Conservation (phyloP, 2,888 invertebrate species). For the Thysanoteuthis rhombus region DNA sequence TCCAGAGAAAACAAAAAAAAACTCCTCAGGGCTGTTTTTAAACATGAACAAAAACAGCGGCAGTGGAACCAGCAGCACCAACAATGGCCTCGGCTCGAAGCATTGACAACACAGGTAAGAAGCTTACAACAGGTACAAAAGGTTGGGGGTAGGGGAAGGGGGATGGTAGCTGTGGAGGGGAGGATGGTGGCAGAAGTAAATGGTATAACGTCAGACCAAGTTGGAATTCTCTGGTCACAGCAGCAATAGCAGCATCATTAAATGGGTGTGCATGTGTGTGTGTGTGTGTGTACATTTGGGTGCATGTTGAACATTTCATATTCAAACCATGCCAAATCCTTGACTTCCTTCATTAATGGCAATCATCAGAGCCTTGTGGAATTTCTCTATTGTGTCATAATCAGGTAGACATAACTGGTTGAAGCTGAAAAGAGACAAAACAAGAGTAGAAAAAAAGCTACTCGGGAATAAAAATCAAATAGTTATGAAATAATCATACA, state of each 20-base stretch:
- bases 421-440: constrained; percentile 75
- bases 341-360: constrained; percentile 96
- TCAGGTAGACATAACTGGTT: constrained; percentile 95
- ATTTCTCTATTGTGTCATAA: constrained; percentile 92
- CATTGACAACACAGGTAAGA: neutral
- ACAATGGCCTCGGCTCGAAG: neutral
- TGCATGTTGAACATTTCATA: no score
- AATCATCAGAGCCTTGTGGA: constrained; percentile 87
- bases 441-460: constrained; percentile 47
- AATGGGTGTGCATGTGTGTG: neutral
- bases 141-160: no score
- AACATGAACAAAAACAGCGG: no score
- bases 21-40: no score
- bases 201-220: neutral
- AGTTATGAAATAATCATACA: no score
- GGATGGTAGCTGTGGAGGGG: no score
- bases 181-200: no score
- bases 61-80: no score
- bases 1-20: no score
- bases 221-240: neutral
- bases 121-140: no score
- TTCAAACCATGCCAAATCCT: constrained; percentile 78
- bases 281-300: no score
- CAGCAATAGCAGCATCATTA: neutral
- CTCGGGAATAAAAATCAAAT: no score